Evolutionary conservation across 2,113 vertebrate genomes (phyloP).

Genomic region (Gobio gobio): DNA sequence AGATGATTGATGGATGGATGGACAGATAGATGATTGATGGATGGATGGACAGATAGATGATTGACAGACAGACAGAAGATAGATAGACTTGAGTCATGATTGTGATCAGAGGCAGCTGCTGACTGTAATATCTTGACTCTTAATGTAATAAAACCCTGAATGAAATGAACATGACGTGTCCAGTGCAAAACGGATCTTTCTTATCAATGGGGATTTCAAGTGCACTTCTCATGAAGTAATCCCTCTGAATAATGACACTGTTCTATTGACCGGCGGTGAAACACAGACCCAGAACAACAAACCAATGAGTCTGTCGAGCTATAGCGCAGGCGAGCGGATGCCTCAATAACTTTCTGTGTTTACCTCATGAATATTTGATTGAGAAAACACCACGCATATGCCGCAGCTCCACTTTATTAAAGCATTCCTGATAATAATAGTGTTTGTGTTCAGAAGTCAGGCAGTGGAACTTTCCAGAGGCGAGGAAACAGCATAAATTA

Average conservation of each 20-base stretch:
- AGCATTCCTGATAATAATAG: not conserved
- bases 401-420: not conserved
- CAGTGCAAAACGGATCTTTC: too few species aligned
- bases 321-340: not conserved
- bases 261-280: not conserved
- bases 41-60: too few species aligned
- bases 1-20: too few species aligned
- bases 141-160: too few species aligned
- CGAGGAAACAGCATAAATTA: slow-evolving; percentile 4
- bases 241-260: not conserved
- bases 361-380: not conserved
- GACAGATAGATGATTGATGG: too few species aligned
- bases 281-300: not conserved
- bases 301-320: not conserved
- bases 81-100: too few species aligned
- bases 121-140: too few species aligned
- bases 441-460: not conserved
- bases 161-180: too few species aligned
- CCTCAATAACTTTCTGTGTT: not conserved
- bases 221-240: not conserved
- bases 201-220: not conserved
- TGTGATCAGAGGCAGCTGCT: too few species aligned
- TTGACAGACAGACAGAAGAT: too few species aligned
- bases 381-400: not conserved
- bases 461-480: slow-evolving; percentile 10